These are phyloP conservation scores for Anneissia japonica DNA, from an alignment of 35 echinoderm and acorn worm genomes.

Conservation along the genomic window DNA sequence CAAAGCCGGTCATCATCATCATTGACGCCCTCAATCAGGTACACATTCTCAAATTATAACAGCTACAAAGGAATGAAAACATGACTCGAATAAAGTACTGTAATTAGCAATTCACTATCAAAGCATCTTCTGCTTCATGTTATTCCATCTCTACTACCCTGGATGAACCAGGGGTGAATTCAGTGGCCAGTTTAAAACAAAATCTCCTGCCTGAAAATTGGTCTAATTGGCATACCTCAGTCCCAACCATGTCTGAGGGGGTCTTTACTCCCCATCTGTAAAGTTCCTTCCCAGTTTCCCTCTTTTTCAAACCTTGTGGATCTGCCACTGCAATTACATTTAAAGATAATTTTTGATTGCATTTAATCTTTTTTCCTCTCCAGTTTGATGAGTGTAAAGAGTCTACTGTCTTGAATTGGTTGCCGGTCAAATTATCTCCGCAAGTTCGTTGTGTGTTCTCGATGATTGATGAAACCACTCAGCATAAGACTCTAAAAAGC, in stretches of 20 bases:
- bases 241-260: too few relatives aligned
- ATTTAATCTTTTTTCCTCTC: too few relatives aligned
- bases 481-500: constrained; percentile 31
- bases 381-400: constrained; percentile 68
- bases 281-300: too few relatives aligned
- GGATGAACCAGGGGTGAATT: background rate
- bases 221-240: too few relatives aligned
- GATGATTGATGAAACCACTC: constrained; percentile 64
- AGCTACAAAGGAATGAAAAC: background rate
- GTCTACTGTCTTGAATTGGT: constrained; percentile 54
- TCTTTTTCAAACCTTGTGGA: too few relatives aligned
- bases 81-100: background rate
- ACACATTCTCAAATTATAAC: background rate
- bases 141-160: background rate
- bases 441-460: constrained; percentile 58
- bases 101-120: background rate
- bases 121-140: background rate
- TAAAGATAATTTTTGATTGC: too few relatives aligned
- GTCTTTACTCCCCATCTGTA: too few relatives aligned
- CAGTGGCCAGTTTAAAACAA: background rate
- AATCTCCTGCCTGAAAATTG: too few relatives aligned
- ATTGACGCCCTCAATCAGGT: constrained; percentile 89
- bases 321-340: too few relatives aligned
- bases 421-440: constrained; percentile 50
- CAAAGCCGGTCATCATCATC: constrained; percentile 57